Conservation (phyloP, 2,797 vertebrate species). For the Esox masquinongy region DNA sequence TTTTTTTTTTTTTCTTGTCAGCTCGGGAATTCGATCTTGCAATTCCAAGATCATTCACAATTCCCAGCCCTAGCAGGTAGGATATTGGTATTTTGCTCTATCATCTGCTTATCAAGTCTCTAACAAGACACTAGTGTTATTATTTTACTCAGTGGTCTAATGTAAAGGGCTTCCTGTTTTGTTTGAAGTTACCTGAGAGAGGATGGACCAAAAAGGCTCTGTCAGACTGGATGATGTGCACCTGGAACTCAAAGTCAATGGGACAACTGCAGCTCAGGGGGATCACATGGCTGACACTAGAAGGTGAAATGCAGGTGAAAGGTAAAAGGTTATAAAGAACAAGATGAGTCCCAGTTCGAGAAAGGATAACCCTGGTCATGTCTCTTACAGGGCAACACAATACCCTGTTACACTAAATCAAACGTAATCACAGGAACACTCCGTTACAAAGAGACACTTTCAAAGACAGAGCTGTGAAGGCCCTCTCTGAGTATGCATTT, state of each 20-base stretch:
- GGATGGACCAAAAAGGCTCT: conserved; percentile 83
- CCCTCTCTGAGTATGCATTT: neutral
- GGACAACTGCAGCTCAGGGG: conserved; percentile 90
- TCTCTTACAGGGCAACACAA: neutral
- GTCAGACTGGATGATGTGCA: conserved; percentile 78
- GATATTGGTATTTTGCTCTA: neutral
- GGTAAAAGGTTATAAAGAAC: conserved; percentile 16
- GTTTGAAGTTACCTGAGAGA: conserved; percentile 72
- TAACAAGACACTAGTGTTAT: neutral
- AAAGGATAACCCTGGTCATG: neutral
- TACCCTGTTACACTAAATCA: neutral
- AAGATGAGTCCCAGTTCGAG: conserved; percentile 23
- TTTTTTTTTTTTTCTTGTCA: no score
- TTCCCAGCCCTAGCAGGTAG: neutral
- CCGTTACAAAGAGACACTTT: neutral
- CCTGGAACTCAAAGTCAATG: conserved; percentile 88
- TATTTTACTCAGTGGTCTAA: neutral
- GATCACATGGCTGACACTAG: conserved; percentile 78
- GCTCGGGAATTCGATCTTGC: no score
- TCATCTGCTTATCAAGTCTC: neutral
- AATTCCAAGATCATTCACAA: no score
- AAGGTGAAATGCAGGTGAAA: conserved; percentile 33
- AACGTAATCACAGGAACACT: neutral
- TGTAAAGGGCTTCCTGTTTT: neutral
- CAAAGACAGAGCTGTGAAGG: neutral